Evolutionary conservation across 2,113 vertebrate species (phyloP), one percentile per base, ranked within the genome.

Genomic region (Megalops atlanticus): DNA sequence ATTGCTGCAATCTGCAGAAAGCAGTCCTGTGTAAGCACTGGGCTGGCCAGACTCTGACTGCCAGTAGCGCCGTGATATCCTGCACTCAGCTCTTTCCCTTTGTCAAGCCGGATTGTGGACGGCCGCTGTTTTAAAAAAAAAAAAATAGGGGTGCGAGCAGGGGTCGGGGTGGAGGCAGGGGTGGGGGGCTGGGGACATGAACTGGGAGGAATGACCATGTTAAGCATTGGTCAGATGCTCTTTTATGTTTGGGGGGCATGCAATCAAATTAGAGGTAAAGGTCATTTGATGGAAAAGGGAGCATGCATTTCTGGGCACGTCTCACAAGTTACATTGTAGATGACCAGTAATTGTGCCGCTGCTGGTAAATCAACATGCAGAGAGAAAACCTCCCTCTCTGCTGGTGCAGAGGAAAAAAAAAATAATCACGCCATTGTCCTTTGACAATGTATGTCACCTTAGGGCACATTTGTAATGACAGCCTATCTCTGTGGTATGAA

Each of bases 1-100:
- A 92, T 81, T 91, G 93, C 93, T 94, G 90, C 85, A 85, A 86
- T 91, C 85, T 92, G 91, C 93, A 94, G 86, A 94, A 92, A 90
- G 87, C 54, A 21, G 38, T 39, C 81, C 81, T 83, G 80, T 81
- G 84, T 83, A 83, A 79, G 79, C 89, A 86, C 84, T 88, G 90
- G 86, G 84, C 82, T 85, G 89, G 89, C 92, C 82, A 77, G 86
- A 86, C 83, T 86, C 83, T 86, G 91, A 89, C 87, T 85, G 89
- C 85, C 89, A 83, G 84, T 84, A 84, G 86, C 86, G 80, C 84
- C 86, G 83, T 85, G 85, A 90, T 90, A 89, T 90, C 85, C 90
- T 91, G 84, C 81, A 33, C 89, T 94, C 92, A 92, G 91, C 93
- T 91, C 83, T 94, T 92, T 94, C 90, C 82, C 86, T 94, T 93